These are phyloP conservation scores for Hydrozoanthus tunicans DNA, from an alignment of 64 coral and sea anemone species.

Conservation along the genomic window DNA sequence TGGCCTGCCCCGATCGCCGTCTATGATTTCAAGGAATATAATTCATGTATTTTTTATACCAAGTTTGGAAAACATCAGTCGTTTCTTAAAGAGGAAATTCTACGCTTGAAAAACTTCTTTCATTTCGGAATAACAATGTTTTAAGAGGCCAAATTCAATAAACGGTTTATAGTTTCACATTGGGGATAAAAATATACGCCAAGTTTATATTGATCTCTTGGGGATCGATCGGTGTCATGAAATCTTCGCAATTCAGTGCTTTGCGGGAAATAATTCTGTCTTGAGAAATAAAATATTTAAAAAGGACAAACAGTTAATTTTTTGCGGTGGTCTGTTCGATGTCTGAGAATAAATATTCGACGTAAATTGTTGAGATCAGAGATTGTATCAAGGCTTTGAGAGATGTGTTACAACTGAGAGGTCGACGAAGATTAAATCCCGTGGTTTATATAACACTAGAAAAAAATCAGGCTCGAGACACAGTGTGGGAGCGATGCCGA, in stretches of 20 bases:
- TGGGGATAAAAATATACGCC: conserved; percentile 61
- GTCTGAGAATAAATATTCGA: conserved; percentile 49
- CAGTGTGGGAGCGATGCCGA: conserved; percentile 34
- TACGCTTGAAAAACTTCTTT: conserved; percentile 54
- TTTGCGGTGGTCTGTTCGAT: conserved; percentile 50
- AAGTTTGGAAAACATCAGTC: conserved; percentile 47
- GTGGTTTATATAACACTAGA: not conserved
- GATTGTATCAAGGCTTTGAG: conserved; percentile 39
- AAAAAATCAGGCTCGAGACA: conserved; percentile 17
- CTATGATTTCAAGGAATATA: conserved; percentile 45
- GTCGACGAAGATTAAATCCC: conserved; percentile 36
- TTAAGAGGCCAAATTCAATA: not conserved
- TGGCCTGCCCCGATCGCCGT: conserved; percentile 25
- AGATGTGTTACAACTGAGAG: conserved; percentile 18
- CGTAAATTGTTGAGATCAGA: conserved; percentile 56
- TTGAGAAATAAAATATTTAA: conserved; percentile 64
- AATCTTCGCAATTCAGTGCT: conserved; percentile 24
- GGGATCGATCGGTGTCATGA: conserved; percentile 40
- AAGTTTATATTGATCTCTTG: conserved; percentile 50
- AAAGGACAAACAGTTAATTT: conserved; percentile 63
- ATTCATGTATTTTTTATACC: conserved; percentile 61
- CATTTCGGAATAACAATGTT: conserved; percentile 37
- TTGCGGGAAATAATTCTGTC: conserved; percentile 49
- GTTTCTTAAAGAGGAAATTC: conserved; percentile 26
- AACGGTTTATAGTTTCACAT: conserved; percentile 51